Conservation (phyloP, 2,888 invertebrate species). For the Morinoia aosen region DNA sequence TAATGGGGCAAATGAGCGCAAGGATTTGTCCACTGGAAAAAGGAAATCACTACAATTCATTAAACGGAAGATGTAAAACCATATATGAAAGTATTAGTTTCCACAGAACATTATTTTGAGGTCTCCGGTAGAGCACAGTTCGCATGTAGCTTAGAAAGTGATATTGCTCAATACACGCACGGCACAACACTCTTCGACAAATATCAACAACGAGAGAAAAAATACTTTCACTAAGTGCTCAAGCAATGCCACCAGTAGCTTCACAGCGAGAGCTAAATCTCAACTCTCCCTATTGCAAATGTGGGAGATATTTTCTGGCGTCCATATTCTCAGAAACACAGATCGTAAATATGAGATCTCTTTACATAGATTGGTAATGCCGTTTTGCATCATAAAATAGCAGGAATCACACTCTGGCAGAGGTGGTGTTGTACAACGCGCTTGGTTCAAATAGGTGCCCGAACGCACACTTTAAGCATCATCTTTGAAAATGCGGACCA, state of each 20-base stretch:
- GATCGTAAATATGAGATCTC: background rate
- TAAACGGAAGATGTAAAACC: background rate
- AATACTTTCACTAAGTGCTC: background rate
- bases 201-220: constrained; percentile 6
- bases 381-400: background rate
- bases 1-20: background rate
- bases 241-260: background rate
- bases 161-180: constrained; percentile 36
- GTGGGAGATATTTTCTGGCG: background rate
- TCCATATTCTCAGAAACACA: background rate
- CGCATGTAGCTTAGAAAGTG: background rate
- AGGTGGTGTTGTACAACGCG: background rate
- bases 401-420: background rate
- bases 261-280: background rate
- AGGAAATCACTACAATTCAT: background rate
- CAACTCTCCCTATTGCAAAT: background rate
- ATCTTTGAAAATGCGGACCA: background rate
- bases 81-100: background rate
- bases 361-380: background rate
- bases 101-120: background rate
- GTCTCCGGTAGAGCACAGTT: background rate
- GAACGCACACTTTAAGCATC: background rate
- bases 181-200: background rate
- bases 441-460: background rate
- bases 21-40: background rate